Conservation (phyloP, 1,140 invertebrate genomes). For the Dryas iulia region DNA sequence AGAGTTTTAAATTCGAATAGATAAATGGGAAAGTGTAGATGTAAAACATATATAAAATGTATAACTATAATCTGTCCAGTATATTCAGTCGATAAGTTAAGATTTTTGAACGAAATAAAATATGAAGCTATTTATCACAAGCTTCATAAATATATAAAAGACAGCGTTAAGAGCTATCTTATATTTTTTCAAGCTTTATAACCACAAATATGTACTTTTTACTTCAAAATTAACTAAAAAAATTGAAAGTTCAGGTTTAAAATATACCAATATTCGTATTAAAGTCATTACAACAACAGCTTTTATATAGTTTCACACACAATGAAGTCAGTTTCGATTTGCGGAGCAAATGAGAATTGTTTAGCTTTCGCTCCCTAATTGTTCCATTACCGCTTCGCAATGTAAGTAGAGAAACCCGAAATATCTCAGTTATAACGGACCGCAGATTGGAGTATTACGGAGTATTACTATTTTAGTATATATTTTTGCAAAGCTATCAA, state of each 20-base stretch:
- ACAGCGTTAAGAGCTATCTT: too few species aligned
- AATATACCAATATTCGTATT: neutral
- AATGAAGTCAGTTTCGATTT: constrained; percentile 8
- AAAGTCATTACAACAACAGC: neutral
- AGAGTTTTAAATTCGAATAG: too few species aligned
- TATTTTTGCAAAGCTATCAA: too few species aligned
- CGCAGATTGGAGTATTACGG: neutral
- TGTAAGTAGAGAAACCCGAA: neutral
- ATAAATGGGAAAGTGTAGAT: too few species aligned
- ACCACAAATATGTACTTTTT: neutral
- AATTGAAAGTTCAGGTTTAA: neutral
- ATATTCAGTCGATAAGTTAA: too few species aligned
- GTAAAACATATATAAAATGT: too few species aligned
- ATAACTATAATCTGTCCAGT: too few species aligned
- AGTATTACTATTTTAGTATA: neutral
- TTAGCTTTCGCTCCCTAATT: constrained; percentile 1
- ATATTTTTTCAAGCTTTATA: neutral
- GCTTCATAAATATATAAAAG: too few species aligned
- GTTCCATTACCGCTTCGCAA: neutral
- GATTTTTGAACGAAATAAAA: too few species aligned
- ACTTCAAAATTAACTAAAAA: too few species aligned
- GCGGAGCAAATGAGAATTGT: constrained; percentile 3
- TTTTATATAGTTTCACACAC: neutral
- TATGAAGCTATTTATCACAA: too few species aligned
- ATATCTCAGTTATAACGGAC: neutral